Percentiles rank a stretch among this genome's conserved stretches.
Conservation (phyloP, 2,797 vertebrate genomes). For the Danio jaintianensis region DNA sequence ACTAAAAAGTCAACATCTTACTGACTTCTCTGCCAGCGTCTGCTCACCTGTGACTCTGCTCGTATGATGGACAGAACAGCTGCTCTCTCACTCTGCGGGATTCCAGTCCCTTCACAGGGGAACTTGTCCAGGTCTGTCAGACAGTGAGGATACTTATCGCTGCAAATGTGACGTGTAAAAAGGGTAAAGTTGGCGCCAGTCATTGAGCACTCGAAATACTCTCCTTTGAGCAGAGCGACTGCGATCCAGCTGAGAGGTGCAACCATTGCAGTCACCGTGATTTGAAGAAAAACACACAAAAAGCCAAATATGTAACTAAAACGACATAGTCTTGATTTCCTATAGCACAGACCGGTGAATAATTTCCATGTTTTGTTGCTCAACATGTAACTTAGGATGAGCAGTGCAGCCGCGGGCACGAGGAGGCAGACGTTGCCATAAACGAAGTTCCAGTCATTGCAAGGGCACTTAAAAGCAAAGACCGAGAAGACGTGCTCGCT, state of each 20-base stretch:
- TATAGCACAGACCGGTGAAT: conserved; percentile 72
- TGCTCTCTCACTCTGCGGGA: fast-evolving
- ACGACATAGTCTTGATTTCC: conserved; percentile 2
- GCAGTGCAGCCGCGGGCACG: conserved; percentile 79
- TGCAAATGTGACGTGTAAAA: conserved; percentile 57
- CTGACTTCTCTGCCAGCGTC: neutral
- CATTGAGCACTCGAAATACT: conserved; percentile 76
- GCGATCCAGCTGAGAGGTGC: conserved; percentile 83
- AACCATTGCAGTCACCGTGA: conserved; percentile 62
- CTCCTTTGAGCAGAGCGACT: conserved; percentile 78
- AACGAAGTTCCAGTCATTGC: conserved; percentile 72
- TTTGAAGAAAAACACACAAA: conserved; percentile 40
- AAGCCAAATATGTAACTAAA: conserved; percentile 35
- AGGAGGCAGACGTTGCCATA: conserved; percentile 82
- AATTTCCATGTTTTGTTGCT: conserved; percentile 71
- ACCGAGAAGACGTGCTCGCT: conserved; percentile 79
- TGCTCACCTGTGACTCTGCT: conserved; percentile 77
- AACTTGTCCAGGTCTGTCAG: conserved; percentile 45
- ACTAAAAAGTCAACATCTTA: neutral
- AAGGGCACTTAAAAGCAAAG: conserved; percentile 80
- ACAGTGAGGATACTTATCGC: neutral
- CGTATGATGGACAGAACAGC: conserved; percentile 61
- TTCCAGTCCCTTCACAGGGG: conserved; percentile 66
- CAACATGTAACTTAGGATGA: conserved; percentile 75
- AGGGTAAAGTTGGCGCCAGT: conserved; percentile 66